Base-by-base conservation (phyloP, 1,140 invertebrate species). In the Neodiprion pinetum region DNA sequence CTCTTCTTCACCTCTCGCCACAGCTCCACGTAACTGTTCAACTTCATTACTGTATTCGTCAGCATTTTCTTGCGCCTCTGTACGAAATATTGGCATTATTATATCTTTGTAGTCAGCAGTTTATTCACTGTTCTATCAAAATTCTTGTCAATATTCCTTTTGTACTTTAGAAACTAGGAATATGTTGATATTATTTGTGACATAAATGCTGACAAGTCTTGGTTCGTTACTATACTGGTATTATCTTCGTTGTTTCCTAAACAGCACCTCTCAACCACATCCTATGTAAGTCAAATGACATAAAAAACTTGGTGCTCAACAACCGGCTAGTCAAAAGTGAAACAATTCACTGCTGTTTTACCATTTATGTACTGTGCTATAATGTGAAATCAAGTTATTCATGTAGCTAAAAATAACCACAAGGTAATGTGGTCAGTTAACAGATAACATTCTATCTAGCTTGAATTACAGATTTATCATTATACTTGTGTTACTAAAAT, bases 1-100 rank as follows among this genome's bases (percentile, higher is more conserved):
- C 81, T 98, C 96, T 76, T 98, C 96, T 79, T 96, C 95, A 67
- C 92, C 91, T 78, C 96, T 93, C 12, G 92, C 87, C 0, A 98
- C 90, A 0, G 92, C 90, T 11, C 91, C 91, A 80, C 94, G 93
- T 12, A 97, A 89, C 66, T 92, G 91, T 78, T 95, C 93, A 72
- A 98, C 88, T 80, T 98, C 96, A 82, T 93, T 94, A 67, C 92
- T 93, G 73, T 96, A 93, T 71, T 91, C 91, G 79, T 97, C 96
- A 72, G 93, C 92, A 79, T 91, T 92, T 83, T 96, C 95, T 85
- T 96, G 94, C 17, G 91, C 91, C 86, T 91, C 90, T 92, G 82
- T 76, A 89, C 84, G 82, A 82, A 85, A 86, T 81, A 79, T 61
- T 14, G 11, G 11, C n/a, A 61, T 61, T 61, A 61, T 17, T 11